These are phyloP conservation scores for Sebastolobus altivelis DNA, from an alignment of 2,797 vertebrate species.

Conservation along the genomic window DNA sequence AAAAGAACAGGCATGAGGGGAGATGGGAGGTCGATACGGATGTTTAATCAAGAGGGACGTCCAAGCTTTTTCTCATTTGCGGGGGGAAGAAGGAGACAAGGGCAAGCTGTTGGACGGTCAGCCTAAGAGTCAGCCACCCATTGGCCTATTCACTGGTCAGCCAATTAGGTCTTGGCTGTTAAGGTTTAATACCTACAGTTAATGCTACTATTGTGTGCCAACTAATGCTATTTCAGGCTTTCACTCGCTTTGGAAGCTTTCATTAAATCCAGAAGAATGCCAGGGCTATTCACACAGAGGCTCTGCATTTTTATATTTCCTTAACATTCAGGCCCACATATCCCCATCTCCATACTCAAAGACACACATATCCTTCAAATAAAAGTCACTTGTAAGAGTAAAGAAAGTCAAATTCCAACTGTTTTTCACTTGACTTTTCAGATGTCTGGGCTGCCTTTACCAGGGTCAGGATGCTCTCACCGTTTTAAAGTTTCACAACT, in stretches of 20 bases:
- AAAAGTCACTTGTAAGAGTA: slow-evolving; percentile 70
- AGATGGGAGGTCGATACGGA: slow-evolving; percentile 73
- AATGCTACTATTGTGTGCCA: slow-evolving; percentile 82
- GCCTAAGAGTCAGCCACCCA: slow-evolving; percentile 69
- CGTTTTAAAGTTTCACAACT: slow-evolving; percentile 45
- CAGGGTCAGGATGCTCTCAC: slow-evolving; percentile 61
- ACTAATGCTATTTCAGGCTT: slow-evolving; percentile 84
- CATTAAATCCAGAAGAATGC: slow-evolving; percentile 87
- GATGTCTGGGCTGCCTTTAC: slow-evolving; percentile 24
- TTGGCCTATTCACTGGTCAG: slow-evolving; percentile 78
- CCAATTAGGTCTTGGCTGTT: slow-evolving; percentile 83
- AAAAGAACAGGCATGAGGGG: slow-evolving; percentile 62
- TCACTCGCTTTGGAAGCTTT: slow-evolving; percentile 79
- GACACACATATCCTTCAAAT: slow-evolving; percentile 75
- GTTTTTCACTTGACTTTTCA: slow-evolving; percentile 52
- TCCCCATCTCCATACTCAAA: slow-evolving; percentile 54
- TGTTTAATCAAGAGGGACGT: slow-evolving; percentile 73
- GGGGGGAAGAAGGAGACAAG: slow-evolving; percentile 65
- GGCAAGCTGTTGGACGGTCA: slow-evolving; percentile 64
- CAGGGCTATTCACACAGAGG: slow-evolving; percentile 75
- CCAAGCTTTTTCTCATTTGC: slow-evolving; percentile 76
- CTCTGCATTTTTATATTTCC: slow-evolving; percentile 70
- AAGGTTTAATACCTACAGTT: slow-evolving; percentile 86
- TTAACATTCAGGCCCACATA: slow-evolving; percentile 55
- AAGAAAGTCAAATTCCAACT: slow-evolving; percentile 64